phyloP scores from a whole-genome alignment of 2,113 vertebrate genomes.

The Murina feae region DNA sequence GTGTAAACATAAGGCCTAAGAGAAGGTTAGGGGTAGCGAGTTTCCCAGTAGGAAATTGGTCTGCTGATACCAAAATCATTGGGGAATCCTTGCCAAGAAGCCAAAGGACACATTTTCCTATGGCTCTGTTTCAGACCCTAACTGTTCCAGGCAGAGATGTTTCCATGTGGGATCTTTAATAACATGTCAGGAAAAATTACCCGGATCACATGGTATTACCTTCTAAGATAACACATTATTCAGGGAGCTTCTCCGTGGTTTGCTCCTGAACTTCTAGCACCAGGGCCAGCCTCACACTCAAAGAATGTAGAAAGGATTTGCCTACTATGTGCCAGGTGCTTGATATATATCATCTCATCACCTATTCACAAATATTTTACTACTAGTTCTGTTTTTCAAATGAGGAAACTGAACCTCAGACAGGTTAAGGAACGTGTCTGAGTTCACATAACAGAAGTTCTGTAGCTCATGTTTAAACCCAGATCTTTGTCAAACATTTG shows the following conservation, averaged over 20 bases:
- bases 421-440: neutral
- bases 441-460: neutral
- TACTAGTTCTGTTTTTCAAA: neutral
- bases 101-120: neutral
- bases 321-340: neutral
- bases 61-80: neutral
- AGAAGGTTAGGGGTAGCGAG: neutral
- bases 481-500: constrained; percentile 6
- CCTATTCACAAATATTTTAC: neutral
- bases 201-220: neutral
- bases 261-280: neutral
- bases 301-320: neutral
- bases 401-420: neutral
- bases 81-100: neutral
- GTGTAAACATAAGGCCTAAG: neutral
- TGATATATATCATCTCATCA: neutral
- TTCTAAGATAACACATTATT: neutral
- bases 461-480: neutral
- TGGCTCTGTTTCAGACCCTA: neutral
- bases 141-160: neutral
- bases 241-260: neutral
- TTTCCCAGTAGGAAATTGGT: neutral
- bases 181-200: neutral
- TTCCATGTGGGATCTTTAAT: neutral
- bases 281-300: neutral